Conservation (phyloP, 2,888 invertebrate species). For the Helicoverpa assulta region DNA sequence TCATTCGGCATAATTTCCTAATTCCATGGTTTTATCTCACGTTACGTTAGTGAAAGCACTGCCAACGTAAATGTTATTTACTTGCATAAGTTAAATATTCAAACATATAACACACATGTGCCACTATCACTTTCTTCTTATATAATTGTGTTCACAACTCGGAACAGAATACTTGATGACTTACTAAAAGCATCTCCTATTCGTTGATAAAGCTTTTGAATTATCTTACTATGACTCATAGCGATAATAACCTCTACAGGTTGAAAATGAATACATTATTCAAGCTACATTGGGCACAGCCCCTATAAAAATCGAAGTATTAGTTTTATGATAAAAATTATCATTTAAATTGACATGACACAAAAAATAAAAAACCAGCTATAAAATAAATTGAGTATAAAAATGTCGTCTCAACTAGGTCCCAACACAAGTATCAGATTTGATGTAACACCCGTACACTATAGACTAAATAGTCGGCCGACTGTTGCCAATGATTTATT, state of each 20-base stretch:
- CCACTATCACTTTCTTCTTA: constrained; percentile 80
- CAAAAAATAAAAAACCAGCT: neutral
- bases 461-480: too few relatives aligned
- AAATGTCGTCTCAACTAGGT: neutral
- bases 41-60: constrained; percentile 72
- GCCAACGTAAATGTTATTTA: constrained; percentile 69
- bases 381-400: constrained; percentile 14
- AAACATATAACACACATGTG: constrained; percentile 68
- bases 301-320: neutral
- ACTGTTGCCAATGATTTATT: too few relatives aligned
- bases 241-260: neutral
- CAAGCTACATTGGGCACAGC: neutral
- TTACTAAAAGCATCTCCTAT: constrained; percentile 10
- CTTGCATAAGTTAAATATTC: constrained; percentile 76
- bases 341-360: constrained; percentile 21
- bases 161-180: constrained; percentile 37
- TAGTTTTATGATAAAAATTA: constrained; percentile 13
- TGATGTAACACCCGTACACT: neutral
- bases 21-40: constrained; percentile 37
- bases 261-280: neutral
- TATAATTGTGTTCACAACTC: constrained; percentile 65
- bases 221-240: neutral
- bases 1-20: constrained; percentile 30
- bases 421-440: neutral
- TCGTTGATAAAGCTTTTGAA: constrained; percentile 5